Base-by-base conservation (phyloP, 2,888 invertebrate species). In the Gryllus longicercus region DNA sequence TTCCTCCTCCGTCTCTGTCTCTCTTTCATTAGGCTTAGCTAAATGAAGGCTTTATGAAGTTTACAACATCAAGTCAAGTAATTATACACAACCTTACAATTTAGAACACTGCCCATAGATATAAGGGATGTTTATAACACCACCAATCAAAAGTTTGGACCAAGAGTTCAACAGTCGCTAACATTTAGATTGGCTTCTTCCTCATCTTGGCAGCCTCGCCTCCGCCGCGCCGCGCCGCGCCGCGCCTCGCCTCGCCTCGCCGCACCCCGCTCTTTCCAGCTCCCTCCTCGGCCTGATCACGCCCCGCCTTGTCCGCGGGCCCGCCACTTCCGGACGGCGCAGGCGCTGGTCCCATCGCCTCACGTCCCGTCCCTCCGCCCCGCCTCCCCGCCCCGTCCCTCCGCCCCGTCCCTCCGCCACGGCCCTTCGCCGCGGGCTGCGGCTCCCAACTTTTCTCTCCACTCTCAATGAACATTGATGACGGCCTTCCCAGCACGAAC, bases 11-110 rank as follows among this genome's bases (percentile, higher is more conserved):
- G 76, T 63, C 79, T 79, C 79, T 79, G 76, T 79, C 79, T 63
- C 79, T 79, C 79, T 79, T 79, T 79, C 79, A 79, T 76, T 76
- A 79, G 76, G 77, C 50, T 50, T 50, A 76, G 79, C 74, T 79
- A 79, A 79, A 79, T 79, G 76, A 79, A 79, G 76, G 76, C 79
- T 79, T 79, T 79, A 79, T 76, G 79, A 77, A 79, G 79, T 79
- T 79, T 79, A 74, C 76, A 77, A 76, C 79, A 77, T 79, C 76
- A 50, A 79, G 76, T 25, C 76, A 79, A 79, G 76, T 79, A 79
- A 79, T 79, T 79, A 79, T 79, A 79, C 76, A 76, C 76, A 79
- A 79, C 79, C 76, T 79, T 79, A 79, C 79, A 79, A 79, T 76
- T 79, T 79, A 79, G 74, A 79, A 63, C 63, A 63, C 63, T 63